Percentiles rank a stretch among this genome's conserved stretches.
These are phyloP conservation scores for Rhorus exstirpatorius DNA, from an alignment of 2,888 invertebrate species.

Conservation along the genomic window DNA sequence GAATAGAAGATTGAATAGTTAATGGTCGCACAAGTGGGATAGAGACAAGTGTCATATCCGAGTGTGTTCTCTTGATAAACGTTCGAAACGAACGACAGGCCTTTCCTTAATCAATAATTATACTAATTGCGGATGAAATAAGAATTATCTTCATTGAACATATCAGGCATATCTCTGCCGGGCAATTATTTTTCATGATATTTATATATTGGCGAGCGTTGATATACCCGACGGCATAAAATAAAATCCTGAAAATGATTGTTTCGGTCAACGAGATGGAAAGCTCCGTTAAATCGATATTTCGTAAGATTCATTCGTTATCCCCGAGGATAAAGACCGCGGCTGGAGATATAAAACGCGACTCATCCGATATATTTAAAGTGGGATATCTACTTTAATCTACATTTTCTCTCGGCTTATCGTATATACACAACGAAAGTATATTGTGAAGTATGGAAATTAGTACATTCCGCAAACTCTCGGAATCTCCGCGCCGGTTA, in stretches of 20 bases:
- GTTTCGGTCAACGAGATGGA: too few species aligned
- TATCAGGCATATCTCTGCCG: too few species aligned
- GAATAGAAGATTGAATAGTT: conserved; percentile 16
- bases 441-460: conserved; percentile 55
- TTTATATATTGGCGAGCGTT: too few species aligned
- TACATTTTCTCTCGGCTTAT: conserved; percentile 24
- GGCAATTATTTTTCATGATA: too few species aligned
- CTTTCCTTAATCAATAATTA: conserved; percentile 21
- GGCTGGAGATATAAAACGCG: neutral
- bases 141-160: conserved; percentile 24
- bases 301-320: neutral
- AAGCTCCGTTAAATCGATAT: neutral
- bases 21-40: neutral
- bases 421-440: conserved; percentile 9
- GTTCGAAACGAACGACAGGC: conserved; percentile 7
- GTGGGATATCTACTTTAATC: conserved; percentile 38
- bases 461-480: conserved; percentile 50
- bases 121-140: neutral
- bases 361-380: conserved; percentile 12
- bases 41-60: neutral
- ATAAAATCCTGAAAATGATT: too few species aligned
- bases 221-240: too few species aligned
- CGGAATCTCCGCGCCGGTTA: conserved; percentile 49
- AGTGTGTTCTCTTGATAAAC: neutral
- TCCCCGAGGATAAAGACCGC: neutral